Conservation (phyloP, 2,113 vertebrate genomes). For the Oreotrochilus melanogaster region DNA sequence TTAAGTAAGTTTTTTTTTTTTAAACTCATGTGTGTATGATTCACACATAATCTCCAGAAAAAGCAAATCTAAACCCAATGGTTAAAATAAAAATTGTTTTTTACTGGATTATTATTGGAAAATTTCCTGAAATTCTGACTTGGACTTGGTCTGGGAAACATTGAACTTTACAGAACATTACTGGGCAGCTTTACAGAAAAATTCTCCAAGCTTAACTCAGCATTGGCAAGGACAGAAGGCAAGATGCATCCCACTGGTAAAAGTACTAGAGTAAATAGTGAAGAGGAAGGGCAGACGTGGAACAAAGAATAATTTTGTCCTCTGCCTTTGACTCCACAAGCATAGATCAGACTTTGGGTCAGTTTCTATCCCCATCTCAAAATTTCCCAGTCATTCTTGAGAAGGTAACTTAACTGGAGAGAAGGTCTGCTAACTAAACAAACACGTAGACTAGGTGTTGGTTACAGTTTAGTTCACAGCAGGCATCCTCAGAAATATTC, state of each 20-base stretch:
- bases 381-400: background rate
- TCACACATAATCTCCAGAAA: background rate
- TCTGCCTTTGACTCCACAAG: background rate
- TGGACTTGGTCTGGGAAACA: background rate
- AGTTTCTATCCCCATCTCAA: background rate
- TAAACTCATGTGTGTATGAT: background rate
- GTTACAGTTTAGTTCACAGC: background rate
- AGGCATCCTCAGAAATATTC: background rate
- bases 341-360: background rate
- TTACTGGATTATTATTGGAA: background rate
- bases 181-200: background rate
- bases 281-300: background rate
- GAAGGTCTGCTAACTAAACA: background rate
- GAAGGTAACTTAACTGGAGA: background rate
- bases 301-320: background rate
- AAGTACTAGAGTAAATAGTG: background rate
- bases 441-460: fast-evolving
- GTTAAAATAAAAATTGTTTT: background rate
- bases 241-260: background rate
- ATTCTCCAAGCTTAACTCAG: background rate
- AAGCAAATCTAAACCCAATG: background rate
- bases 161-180: background rate
- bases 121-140: background rate
- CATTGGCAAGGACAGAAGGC: background rate
- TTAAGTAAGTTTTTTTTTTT: background rate